These are phyloP conservation scores for Trichoplusia ni DNA, from an alignment of 1,140 invertebrate species.

Conservation along the genomic window DNA sequence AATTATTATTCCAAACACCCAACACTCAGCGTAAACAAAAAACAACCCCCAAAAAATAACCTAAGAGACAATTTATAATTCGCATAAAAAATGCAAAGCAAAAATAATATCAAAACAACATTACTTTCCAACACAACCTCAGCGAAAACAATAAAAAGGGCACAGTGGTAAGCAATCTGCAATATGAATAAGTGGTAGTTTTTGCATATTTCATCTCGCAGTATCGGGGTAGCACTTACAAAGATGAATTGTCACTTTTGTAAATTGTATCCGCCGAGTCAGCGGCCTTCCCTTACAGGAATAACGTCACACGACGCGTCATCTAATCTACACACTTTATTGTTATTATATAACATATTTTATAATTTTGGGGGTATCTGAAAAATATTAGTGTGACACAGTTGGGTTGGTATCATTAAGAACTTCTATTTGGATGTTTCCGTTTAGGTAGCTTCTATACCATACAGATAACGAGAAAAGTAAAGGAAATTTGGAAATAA, in stretches of 20 bases:
- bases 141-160: conserved; percentile 32
- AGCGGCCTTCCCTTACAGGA: too few relatives aligned
- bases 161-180: conserved; percentile 33
- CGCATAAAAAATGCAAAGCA: conserved; percentile 7
- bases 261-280: conserved; percentile 53
- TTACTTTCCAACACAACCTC: conserved; percentile 27
- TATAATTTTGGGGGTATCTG: too few relatives aligned
- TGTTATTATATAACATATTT: too few relatives aligned
- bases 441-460: too few relatives aligned
- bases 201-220: conserved; percentile 48
- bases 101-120: conserved; percentile 19
- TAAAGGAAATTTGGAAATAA: too few relatives aligned
- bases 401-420: too few relatives aligned
- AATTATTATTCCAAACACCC: too few relatives aligned
- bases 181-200: conserved; percentile 48
- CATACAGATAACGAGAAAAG: too few relatives aligned
- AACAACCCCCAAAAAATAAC: conserved; percentile 6
- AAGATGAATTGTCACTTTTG: conserved; percentile 66
- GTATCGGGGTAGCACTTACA: conserved; percentile 48
- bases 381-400: too few relatives aligned
- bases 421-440: too few relatives aligned
- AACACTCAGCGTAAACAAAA: conserved; percentile 16
- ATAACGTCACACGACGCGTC: not conserved
- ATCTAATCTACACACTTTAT: not conserved
- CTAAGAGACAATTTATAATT: conserved; percentile 17